Evolutionary conservation across 2,797 vertebrate genomes (phyloP), one percentile per base, ranked within the genome.

Genomic region (Orientallactaga sibirica): DNA sequence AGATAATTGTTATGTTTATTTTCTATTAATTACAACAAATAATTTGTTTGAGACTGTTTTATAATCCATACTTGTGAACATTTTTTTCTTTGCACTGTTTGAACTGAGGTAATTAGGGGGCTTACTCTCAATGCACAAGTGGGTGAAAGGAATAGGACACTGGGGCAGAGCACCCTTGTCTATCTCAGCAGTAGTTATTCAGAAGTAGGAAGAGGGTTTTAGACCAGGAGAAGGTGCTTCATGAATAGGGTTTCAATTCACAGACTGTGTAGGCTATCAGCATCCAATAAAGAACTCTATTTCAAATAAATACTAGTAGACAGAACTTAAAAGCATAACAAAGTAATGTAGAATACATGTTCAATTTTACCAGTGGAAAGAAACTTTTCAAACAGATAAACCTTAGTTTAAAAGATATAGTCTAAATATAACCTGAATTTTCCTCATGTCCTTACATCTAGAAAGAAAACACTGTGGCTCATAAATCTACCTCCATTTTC

Each of bases 321-420:
- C 41, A 91, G 25, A 78, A 70, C 41, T 29, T 78, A 90, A 52
- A 84, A 82, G 61, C 74, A 79, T 87, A 92, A 75, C 3, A 29
- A 55, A 67, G 83, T 58, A 58, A 14, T 58, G 12, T 14, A 15
- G 55, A 58, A 58, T 58, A 2, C 55, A 58, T 58, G 16, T 58
- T 58, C 55, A 14, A 58, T 14, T 58, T 58, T 78, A 74, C 18
- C 61, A 55, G 1, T 71, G 19, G 25, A 84, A 87, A 86, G 11
- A 16, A 41, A 81, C 43, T 94, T 58, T 58, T 14, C 15, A 81
- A 73, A 80, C 55, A 61, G 48, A 9, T 77, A 14, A 87, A 92
- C 20, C 74, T 67, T 15, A 33, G 7, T 37, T 83, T 70, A 33
- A 55, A 37, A 79, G 18, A 86, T 15, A 75, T 37, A 64, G 58